Percentiles rank a stretch among this genome's conserved stretches.
These are phyloP conservation scores for Zapus hudsonius DNA, from an alignment of 2,113 vertebrate species.

Conservation along the genomic window DNA sequence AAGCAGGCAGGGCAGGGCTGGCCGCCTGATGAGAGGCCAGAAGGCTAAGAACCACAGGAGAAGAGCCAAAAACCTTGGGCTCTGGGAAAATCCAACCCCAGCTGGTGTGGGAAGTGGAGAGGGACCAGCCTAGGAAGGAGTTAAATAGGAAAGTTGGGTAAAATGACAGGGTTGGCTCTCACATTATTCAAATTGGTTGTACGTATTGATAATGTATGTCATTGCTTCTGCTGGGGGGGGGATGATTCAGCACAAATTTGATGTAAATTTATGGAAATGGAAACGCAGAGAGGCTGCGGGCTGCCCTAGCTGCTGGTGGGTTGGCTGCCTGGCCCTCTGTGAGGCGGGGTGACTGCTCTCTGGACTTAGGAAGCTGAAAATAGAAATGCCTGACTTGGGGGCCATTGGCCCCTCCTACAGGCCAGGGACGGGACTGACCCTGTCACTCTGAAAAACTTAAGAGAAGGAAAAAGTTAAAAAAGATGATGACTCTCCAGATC, in stretches of 20 bases:
- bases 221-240: conserved; percentile 36
- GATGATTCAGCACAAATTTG: conserved; percentile 79
- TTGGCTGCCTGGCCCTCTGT: neutral
- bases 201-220: conserved; percentile 73
- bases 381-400: conserved; percentile 64
- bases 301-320: neutral
- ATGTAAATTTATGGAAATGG: conserved; percentile 82
- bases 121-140: neutral
- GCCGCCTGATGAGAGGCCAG: neutral
- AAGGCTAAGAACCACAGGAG: neutral
- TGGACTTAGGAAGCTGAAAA: conserved; percentile 72
- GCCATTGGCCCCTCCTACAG: conserved; percentile 61
- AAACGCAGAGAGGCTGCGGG: conserved; percentile 41
- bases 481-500: conserved; percentile 37
- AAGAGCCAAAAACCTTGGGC: neutral
- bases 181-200: conserved; percentile 66
- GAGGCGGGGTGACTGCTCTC: conserved; percentile 43
- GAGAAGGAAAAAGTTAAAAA: neutral
- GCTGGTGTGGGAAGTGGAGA: neutral
- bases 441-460: conserved; percentile 60
- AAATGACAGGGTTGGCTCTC: conserved; percentile 9
- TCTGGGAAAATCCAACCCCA: rapidly evolving
- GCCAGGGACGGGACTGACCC: conserved; percentile 56
- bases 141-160: conserved; percentile 9
- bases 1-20: neutral